A percentile compares a stretch with the other conserved stretches of the same genome.
Evolutionary conservation across 2,797 vertebrate genomes (phyloP).

Genomic region (Dermochelys coriacea): DNA sequence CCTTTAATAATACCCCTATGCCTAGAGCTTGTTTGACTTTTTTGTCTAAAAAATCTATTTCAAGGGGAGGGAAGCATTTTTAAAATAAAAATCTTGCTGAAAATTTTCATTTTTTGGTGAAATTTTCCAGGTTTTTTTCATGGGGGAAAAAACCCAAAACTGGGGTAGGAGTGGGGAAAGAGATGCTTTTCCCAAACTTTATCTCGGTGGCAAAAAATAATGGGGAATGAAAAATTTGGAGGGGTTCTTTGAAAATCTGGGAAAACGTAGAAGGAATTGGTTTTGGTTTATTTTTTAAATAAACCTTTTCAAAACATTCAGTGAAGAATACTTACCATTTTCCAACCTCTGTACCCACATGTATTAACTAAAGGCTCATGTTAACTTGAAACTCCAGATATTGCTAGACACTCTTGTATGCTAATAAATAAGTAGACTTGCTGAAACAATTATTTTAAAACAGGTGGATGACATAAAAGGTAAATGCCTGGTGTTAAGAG

Average conservation of each 20-base stretch:
- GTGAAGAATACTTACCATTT: neutral
- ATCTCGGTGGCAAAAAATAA: too few species aligned
- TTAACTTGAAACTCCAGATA: constrained; percentile 37
- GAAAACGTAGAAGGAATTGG: neutral
- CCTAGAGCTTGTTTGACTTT: too few species aligned
- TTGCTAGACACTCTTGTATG: neutral
- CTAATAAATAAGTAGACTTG: neutral
- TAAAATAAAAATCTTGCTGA: too few species aligned
- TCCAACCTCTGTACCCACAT: neutral
- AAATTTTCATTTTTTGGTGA: too few species aligned
- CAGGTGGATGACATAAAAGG: neutral
- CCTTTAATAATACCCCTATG: neutral
- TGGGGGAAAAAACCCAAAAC: too few species aligned
- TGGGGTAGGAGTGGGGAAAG: too few species aligned
- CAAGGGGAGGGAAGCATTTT: too few species aligned
- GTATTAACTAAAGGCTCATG: constrained; percentile 18
- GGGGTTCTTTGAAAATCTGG: neutral
- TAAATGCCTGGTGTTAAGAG: neutral
- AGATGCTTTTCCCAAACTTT: too few species aligned
- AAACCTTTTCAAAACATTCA: neutral
- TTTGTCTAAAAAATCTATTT: too few species aligned
- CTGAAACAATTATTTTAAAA: neutral
- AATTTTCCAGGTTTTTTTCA: too few species aligned
- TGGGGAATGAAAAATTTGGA: neutral
- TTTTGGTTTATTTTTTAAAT: neutral